Percentiles rank a stretch among this genome's conserved stretches.
Evolutionary conservation across 2,888 invertebrate genomes (phyloP).

Genomic region (Rapana venosa): DNA sequence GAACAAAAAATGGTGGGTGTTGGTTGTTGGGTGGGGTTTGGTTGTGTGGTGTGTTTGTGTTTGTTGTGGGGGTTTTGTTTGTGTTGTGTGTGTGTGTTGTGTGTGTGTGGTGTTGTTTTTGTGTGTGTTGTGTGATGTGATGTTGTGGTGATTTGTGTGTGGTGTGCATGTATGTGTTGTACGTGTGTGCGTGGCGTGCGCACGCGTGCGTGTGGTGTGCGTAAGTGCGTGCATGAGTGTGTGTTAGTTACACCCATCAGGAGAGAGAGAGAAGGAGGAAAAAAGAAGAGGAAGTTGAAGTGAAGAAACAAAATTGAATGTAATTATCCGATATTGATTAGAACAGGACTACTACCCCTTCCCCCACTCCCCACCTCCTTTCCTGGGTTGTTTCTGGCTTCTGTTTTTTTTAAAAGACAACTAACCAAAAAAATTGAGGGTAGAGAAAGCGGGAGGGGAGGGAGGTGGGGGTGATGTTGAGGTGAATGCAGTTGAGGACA

Average conservation of each 20-base stretch:
- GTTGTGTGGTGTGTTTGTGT: not conserved
- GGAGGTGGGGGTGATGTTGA: too few relatives aligned
- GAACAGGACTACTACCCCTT: too few relatives aligned
- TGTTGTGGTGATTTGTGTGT: too few relatives aligned
- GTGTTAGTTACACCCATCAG: not conserved
- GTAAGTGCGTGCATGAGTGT: not conserved
- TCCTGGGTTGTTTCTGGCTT: too few relatives aligned
- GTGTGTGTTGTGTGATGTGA: slow-evolving; percentile 15
- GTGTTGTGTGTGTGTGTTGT: not conserved
- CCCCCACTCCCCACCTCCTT: too few relatives aligned
- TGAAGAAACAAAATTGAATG: not conserved
- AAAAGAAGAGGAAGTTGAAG: not conserved
- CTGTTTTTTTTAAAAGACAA: too few relatives aligned
- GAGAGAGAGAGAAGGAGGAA: not conserved
- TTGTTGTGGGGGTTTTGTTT: not conserved
- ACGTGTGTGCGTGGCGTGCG: not conserved
- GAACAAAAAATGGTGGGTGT: not conserved
- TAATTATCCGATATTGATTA: too few relatives aligned
- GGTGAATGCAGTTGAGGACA: too few relatives aligned
- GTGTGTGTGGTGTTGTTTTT: not conserved
- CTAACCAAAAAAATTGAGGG: too few relatives aligned
- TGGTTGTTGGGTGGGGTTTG: not conserved
- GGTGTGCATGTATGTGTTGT: not conserved
- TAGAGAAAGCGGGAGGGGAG: too few relatives aligned
- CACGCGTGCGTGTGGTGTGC: not conserved